A percentile compares a stretch with the other conserved stretches of the same genome.
These are phyloP conservation scores for Digitonthophagus gazella DNA, from an alignment of 2,888 invertebrate species.

Conservation along the genomic window DNA sequence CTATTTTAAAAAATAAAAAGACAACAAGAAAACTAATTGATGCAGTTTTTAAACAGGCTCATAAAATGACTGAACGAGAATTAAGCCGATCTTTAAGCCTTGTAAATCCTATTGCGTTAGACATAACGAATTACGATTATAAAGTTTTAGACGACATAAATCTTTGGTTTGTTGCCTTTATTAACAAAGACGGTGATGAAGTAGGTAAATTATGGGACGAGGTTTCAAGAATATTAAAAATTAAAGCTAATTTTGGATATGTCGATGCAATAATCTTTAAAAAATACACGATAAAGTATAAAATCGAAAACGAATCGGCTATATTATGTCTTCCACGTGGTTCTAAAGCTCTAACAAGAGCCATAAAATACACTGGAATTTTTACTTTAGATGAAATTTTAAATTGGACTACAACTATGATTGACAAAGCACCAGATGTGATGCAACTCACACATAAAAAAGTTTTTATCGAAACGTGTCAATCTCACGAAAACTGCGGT, in stretches of 20 bases:
- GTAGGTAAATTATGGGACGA: neutral
- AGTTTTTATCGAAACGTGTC: neutral
- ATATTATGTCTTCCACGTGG: neutral
- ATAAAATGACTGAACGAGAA: slow-evolving; percentile 5
- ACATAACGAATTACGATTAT: neutral
- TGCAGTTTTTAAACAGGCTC: neutral
- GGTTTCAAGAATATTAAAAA: neutral
- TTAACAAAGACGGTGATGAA: neutral
- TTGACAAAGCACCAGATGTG: neutral
- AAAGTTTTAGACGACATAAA: neutral
- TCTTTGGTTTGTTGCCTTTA: slow-evolving; percentile 9
- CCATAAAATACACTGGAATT: neutral
- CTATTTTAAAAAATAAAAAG: neutral
- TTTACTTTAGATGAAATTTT: neutral
- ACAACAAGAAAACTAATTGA: neutral
- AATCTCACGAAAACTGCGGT: slow-evolving; percentile 1
- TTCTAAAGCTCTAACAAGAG: neutral
- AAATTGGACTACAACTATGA: slow-evolving; percentile 8
- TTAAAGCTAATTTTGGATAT: neutral
- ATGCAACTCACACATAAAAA: slow-evolving; percentile 1
- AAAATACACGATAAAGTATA: neutral
- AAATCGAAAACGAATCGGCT: neutral
- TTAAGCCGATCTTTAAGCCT: neutral
- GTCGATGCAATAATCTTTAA: slow-evolving; percentile 2
- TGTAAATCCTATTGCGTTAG: neutral